Conservation (phyloP, 2,113 vertebrate genomes). For the Scomber japonicus region DNA sequence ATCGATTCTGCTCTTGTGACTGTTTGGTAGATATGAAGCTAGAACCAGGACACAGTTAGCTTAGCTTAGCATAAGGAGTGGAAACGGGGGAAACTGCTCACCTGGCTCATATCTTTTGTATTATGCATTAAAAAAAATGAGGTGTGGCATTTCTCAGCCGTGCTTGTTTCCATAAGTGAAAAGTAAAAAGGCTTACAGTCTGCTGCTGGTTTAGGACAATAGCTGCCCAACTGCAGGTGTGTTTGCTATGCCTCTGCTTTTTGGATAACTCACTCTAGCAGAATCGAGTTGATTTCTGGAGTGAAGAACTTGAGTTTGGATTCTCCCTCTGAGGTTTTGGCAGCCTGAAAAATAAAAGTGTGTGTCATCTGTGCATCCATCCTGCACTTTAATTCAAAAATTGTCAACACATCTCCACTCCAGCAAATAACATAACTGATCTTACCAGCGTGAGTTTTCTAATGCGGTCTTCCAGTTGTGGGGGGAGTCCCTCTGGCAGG, state of each 20-base stretch:
- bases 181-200: too few species aligned
- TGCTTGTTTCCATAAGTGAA: too few species aligned
- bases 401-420: not conserved
- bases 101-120: too few species aligned
- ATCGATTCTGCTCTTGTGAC: too few species aligned
- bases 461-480: conserved; percentile 86
- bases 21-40: too few species aligned
- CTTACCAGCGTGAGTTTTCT: conserved; percentile 89
- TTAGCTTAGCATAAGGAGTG: too few species aligned
- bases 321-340: conserved; percentile 89
- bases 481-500: conserved; percentile 89
- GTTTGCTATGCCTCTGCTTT: not conserved
- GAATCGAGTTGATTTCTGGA: conserved; percentile 91
- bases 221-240: too few species aligned
- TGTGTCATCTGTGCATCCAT: not conserved
- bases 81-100: too few species aligned
- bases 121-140: too few species aligned
- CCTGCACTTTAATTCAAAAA: not conserved
- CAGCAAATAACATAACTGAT: not conserved
- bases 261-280: conserved; percentile 91
- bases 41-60: too few species aligned
- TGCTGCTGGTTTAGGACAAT: too few species aligned
- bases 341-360: conserved; percentile 81
- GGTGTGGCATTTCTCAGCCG: too few species aligned
- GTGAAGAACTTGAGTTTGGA: conserved; percentile 93